Percentiles rank a stretch among this genome's conserved stretches.
These are phyloP conservation scores for Rotaria macrura DNA, from an alignment of 2,888 invertebrate species.

Conservation along the genomic window DNA sequence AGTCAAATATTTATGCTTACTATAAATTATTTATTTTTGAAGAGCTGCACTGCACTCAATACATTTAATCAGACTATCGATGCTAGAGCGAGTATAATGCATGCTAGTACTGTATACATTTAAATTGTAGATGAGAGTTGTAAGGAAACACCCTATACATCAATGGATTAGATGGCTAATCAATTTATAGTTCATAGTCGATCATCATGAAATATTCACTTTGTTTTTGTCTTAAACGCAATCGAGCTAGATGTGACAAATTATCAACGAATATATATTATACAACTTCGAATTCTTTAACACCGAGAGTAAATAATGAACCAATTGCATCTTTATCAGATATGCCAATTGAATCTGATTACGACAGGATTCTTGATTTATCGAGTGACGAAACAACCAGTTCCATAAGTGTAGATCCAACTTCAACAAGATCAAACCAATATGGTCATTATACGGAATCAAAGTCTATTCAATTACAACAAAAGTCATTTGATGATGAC, in stretches of 20 bases:
- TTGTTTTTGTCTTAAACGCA: conserved; percentile 16
- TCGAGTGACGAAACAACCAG: not conserved
- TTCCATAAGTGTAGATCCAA: not conserved
- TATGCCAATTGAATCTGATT: not conserved
- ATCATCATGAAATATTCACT: not conserved
- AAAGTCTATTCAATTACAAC: not conserved
- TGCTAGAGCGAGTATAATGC: no score
- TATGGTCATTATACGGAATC: not conserved
- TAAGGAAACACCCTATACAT: not conserved
- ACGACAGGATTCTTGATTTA: not conserved
- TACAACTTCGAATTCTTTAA: not conserved
- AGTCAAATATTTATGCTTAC: no score
- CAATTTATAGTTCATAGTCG: not conserved
- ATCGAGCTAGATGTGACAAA: not conserved
- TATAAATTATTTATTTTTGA: no score
- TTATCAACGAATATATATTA: not conserved
- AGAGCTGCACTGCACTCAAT: no score
- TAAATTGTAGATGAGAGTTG: not conserved
- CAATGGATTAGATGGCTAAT: not conserved
- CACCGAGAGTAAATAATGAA: not conserved
- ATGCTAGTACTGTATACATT: not conserved
- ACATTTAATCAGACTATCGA: no score
- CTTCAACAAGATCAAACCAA: not conserved
- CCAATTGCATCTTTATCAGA: not conserved
- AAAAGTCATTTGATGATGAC: not conserved